phyloP scores from a whole-genome alignment of 2,113 vertebrate species.

The Orthonyx spaldingii region DNA sequence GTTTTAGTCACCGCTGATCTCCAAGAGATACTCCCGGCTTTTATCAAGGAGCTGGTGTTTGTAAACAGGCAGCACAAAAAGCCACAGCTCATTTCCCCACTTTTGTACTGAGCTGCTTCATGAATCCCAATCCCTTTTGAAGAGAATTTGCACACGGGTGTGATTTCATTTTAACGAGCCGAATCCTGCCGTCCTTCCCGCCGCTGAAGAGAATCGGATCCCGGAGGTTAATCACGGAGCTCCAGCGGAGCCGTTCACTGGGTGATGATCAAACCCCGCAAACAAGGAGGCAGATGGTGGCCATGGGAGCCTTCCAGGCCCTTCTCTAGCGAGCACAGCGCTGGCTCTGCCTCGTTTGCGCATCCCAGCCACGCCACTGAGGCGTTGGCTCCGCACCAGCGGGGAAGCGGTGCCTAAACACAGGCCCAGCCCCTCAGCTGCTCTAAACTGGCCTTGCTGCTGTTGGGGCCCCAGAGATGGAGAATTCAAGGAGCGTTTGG shows the following conservation, averaged over 20 bases:
- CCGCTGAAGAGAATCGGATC: not conserved
- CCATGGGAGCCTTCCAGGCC: not conserved
- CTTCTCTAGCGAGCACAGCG: not conserved
- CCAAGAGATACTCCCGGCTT: not conserved
- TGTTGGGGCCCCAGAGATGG: not conserved
- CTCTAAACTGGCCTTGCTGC: not conserved
- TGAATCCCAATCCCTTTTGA: not conserved
- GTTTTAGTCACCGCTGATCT: not conserved
- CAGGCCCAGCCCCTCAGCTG: not conserved
- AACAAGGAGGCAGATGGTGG: not conserved
- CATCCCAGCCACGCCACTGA: not conserved
- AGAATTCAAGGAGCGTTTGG: not conserved
- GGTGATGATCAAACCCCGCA: conserved; percentile 4
- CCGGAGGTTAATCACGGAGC: not conserved
- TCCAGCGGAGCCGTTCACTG: not conserved
- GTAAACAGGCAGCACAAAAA: not conserved
- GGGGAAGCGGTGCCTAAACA: not conserved
- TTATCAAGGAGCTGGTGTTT: not conserved
- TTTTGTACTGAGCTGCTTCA: not conserved
- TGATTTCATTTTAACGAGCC: not conserved
- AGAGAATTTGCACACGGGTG: not conserved
- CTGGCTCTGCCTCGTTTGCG: not conserved
- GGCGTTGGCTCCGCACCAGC: not conserved
- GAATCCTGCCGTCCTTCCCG: not conserved
- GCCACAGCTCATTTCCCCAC: not conserved